Percentiles rank a stretch among this genome's conserved stretches.
Evolutionary conservation across 2,888 invertebrate genomes (phyloP).

Genomic region (Sinelater perroti): DNA sequence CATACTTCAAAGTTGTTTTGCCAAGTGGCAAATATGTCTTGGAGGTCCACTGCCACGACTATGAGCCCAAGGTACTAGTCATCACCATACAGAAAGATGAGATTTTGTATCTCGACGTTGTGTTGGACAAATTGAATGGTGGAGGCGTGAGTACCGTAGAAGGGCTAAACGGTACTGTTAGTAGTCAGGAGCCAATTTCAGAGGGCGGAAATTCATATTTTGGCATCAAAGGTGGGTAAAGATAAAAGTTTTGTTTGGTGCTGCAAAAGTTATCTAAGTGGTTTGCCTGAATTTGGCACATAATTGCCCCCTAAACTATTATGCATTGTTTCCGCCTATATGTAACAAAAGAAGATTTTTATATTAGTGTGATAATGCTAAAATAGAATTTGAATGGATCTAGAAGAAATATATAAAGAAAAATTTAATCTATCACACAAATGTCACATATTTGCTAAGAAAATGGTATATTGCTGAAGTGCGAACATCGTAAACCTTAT

Average conservation of each 20-base stretch:
- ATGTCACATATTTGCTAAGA: too few relatives aligned
- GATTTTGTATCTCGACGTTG: slow-evolving; percentile 43
- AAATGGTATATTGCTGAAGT: too few relatives aligned
- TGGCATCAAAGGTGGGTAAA: slow-evolving; percentile 48
- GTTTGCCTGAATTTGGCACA: not conserved
- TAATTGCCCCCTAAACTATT: slow-evolving; percentile 2
- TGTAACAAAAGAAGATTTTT: too few relatives aligned
- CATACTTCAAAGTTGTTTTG: slow-evolving; percentile 76
- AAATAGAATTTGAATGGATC: too few relatives aligned
- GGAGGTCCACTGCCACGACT: slow-evolving; percentile 69
- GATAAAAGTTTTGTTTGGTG: too few relatives aligned
- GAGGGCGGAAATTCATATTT: slow-evolving; percentile 38
- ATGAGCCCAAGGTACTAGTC: slow-evolving; percentile 62
- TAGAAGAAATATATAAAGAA: too few relatives aligned
- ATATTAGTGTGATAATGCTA: too few relatives aligned
- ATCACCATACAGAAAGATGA: slow-evolving; percentile 60
- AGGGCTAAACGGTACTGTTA: not conserved
- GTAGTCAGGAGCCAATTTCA: not conserved
- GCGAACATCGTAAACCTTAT: too few relatives aligned
- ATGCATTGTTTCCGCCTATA: slow-evolving; percentile 24
- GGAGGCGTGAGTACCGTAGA: not conserved
- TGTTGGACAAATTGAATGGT: slow-evolving; percentile 10
- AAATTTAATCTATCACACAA: too few relatives aligned
- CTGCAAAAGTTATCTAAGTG: not conserved
- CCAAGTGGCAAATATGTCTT: slow-evolving; percentile 74